phyloP scores from a whole-genome alignment of 2,113 vertebrate species.

The Clarias macrocephalus region DNA sequence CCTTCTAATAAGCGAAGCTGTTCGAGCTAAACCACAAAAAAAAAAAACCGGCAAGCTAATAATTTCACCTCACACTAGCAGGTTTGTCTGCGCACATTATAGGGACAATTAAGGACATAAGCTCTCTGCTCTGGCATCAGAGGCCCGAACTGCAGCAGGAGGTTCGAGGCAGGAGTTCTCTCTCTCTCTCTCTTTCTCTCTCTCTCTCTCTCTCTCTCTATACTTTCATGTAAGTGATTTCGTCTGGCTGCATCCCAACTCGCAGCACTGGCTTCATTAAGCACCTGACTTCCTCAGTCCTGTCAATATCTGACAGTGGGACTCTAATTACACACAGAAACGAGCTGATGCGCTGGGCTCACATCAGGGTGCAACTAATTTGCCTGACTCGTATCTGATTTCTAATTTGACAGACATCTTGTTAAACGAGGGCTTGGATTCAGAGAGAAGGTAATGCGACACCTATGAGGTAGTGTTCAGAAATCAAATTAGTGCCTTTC shows the following conservation, averaged over 20 bases:
- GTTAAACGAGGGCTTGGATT: constrained; percentile 16
- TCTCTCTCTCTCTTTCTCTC: background rate
- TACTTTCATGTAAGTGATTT: constrained; percentile 55
- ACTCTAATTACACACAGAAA: constrained; percentile 65
- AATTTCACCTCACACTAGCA: background rate
- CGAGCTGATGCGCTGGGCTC: constrained; percentile 59
- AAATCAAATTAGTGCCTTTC: background rate
- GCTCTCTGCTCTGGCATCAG: constrained; percentile 60
- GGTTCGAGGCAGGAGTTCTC: constrained; percentile 26
- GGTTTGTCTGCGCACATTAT: background rate
- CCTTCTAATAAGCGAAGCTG: background rate
- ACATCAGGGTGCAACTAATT: constrained; percentile 51
- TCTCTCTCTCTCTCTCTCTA: background rate
- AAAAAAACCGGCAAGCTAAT: background rate
- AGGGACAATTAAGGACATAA: background rate
- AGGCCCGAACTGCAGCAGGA: constrained; percentile 24
- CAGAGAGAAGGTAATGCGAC: background rate
- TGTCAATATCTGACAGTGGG: constrained; percentile 67
- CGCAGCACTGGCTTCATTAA: constrained; percentile 68
- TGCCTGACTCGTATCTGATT: constrained; percentile 30
- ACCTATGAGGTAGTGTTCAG: background rate
- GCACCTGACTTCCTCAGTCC: constrained; percentile 62
- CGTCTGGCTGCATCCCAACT: constrained; percentile 56
- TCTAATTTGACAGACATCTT: constrained; percentile 33
- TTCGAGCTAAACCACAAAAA: background rate